Base-by-base conservation (phyloP, 2,888 invertebrate species). In the Dromius quadrimaculatus region DNA sequence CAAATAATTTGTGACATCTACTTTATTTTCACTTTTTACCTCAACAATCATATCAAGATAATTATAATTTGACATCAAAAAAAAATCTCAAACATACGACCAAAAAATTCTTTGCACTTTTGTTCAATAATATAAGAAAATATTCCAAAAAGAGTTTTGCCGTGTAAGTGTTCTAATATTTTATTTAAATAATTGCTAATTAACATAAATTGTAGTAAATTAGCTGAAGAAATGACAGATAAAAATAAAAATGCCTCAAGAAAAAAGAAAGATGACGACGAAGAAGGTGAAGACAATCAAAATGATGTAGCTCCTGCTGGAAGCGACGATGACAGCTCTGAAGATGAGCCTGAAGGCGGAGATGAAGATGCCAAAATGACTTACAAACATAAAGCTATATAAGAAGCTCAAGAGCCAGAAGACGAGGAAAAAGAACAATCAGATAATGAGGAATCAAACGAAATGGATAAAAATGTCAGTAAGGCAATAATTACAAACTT, bases 1-100 rank as follows among this genome's bases (percentile, higher is more conserved):
- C n/a, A n/a, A n/a, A n/a, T n/a, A n/a, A n/a, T n/a, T n/a, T n/a
- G n/a, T n/a, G n/a, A n/a, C n/a, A n/a, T n/a, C n/a, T n/a, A n/a
- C n/a, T n/a, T n/a, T n/a, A n/a, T n/a, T 90, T 96, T 74, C 81
- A 87, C 20, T 95, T 94, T 79, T 83, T 97, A 64, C 92, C 93
- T 0, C 83, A 89, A 41, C 84, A 87, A 17, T 88, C 87, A 28
- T 97, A 97, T 79, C 89, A 90, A 76, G 85, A 88, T 1, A 88
- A 91, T 61, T 93, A 90, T 75, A 84, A 86, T 59, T 87, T 95
- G 1, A 90, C 87, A 61, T 93, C 95, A 0, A 83, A 85, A 38
- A 83, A 87, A 59, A 86, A 94, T 20, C 82, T 96, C 20, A 85
- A 87, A 34, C 90, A 90, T 77, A 90, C 97, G 84, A 92, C 93